A percentile compares a stretch with the other conserved stretches of the same genome.
These are phyloP conservation scores for Macrocentrus cingulum DNA, from an alignment of 1,140 invertebrate species.

Conservation along the genomic window DNA sequence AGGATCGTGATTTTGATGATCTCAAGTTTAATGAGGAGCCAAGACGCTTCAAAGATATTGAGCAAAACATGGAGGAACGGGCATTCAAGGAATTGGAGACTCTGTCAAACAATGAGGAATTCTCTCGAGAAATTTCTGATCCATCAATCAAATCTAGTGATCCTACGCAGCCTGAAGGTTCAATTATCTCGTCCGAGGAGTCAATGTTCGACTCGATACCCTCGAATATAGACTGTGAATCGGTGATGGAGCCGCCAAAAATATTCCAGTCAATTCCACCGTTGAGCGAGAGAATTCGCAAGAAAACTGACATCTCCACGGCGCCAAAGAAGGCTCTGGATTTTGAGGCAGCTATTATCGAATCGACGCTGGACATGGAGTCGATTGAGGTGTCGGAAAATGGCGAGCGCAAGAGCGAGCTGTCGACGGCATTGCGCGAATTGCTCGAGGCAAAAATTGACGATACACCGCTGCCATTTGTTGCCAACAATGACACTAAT, in stretches of 20 bases:
- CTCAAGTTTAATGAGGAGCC: conserved; percentile 30
- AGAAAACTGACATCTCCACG: conserved; percentile 40
- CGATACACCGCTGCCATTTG: conserved; percentile 24
- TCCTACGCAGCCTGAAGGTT: conserved; percentile 26
- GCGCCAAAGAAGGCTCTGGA: conserved; percentile 41
- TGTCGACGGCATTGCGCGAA: conserved; percentile 47
- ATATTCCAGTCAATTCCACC: conserved; percentile 51
- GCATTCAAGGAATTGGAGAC: conserved; percentile 38
- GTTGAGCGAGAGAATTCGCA: conserved; percentile 53
- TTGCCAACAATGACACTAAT: too few species aligned
- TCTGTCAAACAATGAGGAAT: conserved; percentile 10
- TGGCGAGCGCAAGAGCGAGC: conserved; percentile 42
- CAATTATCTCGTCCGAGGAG: conserved; percentile 35
- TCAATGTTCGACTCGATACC: conserved; percentile 41
- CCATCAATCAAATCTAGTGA: neutral
- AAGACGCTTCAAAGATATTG: neutral
- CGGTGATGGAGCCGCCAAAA: conserved; percentile 34
- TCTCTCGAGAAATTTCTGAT: neutral
- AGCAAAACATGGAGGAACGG: conserved; percentile 26
- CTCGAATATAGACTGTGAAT: conserved; percentile 38
- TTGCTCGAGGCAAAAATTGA: conserved; percentile 48
- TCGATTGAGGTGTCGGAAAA: conserved; percentile 30
- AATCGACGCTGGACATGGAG: conserved; percentile 49
- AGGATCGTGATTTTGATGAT: conserved; percentile 46
- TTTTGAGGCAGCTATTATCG: conserved; percentile 53